A percentile compares a stretch with the other conserved stretches of the same genome.
phyloP scores from a whole-genome alignment of 64 coral and sea anemone species.

The Pocillopora damicornis region DNA sequence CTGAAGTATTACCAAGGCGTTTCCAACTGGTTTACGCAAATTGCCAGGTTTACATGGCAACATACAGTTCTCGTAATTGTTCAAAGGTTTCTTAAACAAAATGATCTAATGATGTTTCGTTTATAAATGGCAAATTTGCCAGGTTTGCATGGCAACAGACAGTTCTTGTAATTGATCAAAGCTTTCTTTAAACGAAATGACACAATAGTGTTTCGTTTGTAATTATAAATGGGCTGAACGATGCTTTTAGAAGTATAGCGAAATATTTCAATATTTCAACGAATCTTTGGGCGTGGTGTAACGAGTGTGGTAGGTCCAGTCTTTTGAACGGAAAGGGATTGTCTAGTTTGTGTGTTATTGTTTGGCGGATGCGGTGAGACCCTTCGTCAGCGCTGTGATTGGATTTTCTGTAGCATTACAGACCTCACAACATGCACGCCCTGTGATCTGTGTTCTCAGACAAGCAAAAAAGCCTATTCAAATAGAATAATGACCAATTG shows the following conservation, averaged over 20 bases:
- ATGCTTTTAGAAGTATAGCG: background rate
- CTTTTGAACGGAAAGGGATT: slow-evolving; percentile 16
- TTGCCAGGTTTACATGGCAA: too few relatives aligned
- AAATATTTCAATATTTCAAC: background rate
- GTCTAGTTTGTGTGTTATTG: slow-evolving; percentile 12
- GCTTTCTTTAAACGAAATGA: background rate
- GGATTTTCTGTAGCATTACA: background rate
- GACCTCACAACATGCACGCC: background rate
- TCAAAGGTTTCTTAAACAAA: background rate
- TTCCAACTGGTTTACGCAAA: too few relatives aligned
- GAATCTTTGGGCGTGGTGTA: background rate
- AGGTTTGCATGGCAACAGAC: too few relatives aligned
- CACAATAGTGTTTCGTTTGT: background rate
- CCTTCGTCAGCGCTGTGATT: background rate
- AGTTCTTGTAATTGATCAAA: too few relatives aligned
- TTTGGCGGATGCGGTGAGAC: background rate
- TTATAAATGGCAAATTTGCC: background rate
- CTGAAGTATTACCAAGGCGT: too few relatives aligned
- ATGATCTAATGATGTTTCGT: background rate
- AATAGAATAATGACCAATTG: background rate
- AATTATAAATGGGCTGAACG: background rate
- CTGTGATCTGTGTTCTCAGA: background rate
- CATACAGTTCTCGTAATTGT: too few relatives aligned
- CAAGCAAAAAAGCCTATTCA: background rate
- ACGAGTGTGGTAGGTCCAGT: background rate